Percentiles rank a stretch among this genome's conserved stretches.
Conservation (phyloP, 2,888 invertebrate species). For the Yponomeuta evonymella region DNA sequence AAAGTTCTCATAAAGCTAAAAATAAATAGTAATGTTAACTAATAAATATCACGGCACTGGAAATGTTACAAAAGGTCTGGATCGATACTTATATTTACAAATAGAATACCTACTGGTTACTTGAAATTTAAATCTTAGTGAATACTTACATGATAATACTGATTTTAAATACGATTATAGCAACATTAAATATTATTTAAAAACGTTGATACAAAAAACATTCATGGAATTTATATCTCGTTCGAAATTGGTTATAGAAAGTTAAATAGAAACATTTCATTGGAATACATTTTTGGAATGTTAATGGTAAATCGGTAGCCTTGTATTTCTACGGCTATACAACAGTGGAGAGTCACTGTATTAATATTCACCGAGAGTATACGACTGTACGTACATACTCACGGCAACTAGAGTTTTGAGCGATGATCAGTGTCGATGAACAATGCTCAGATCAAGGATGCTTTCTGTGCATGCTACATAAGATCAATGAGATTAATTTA, state of each 20-base stretch:
- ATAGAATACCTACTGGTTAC: conserved; percentile 2
- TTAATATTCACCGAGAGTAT: no score
- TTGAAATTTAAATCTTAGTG: conserved; percentile 19
- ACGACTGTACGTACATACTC: no score
- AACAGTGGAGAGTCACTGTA: not conserved
- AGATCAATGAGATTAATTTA: no score
- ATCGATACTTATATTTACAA: conserved; percentile 31
- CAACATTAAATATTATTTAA: not conserved
- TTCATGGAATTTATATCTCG: not conserved
- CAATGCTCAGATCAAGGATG: no score
- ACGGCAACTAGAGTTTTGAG: no score
- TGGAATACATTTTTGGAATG: not conserved
- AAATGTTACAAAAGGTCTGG: conserved; percentile 30
- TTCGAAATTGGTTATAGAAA: not conserved
- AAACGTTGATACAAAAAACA: not conserved
- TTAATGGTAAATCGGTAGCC: not conserved
- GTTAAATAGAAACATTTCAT: not conserved
- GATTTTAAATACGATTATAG: not conserved
- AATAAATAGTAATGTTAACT: conserved; percentile 53
- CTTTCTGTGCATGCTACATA: no score
- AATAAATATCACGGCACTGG: conserved; percentile 43
- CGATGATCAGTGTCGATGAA: no score
- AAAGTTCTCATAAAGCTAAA: conserved; percentile 41
- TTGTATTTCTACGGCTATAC: not conserved
- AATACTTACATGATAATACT: conserved; percentile 30